Evolutionary conservation across 1,140 invertebrate species (phyloP), one percentile per base, ranked within the genome.

Genomic region (Eubasilissa regina): DNA sequence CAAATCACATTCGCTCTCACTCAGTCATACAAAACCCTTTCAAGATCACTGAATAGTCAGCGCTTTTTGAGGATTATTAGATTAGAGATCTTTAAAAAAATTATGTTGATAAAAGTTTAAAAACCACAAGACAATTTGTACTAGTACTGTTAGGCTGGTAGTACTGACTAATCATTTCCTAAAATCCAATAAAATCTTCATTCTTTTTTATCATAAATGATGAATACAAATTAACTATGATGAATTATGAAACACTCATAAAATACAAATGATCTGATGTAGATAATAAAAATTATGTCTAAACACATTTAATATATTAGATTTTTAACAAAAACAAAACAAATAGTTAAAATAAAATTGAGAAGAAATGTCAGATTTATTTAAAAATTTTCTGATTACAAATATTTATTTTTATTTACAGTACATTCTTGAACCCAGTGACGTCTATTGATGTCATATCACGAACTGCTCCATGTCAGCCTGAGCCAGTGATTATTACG

Each of bases 261-360:
- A 70, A 70, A 70, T 70, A 48, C 60, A 47, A 48, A 48, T 47
- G 43, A 47, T 70, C 10, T 48, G 43, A 45, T 70, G 45, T 48
- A 70, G 66, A 70, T 12, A 47, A 48, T 48, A 15, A 19, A 19
- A 70, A 47, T 47, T 48, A 47, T 70, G 47, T 70, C 66, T 70
- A 47, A 70, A 70, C 35, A 47, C 47, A 44, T 70, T 70, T 70
- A 48, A 70, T 70, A 70, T 70, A 70, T 70, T 70, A 70, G 47
- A 47, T 70, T 48, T 70, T 47, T 48, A 70, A 70, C 66, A 70
- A 47, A 70, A 70, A 48, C 21, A 64, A 70, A 47, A 68, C 45
- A 68, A 47, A 47, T 47, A 70, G 13, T 35, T 35, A 35, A 35
- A 35, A 35, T 35, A 35, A 35, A 35, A 35, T 35, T 35, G 25